Percentiles rank a stretch among this genome's conserved stretches.
Evolutionary conservation across 2,888 invertebrate genomes (phyloP).

Genomic region (Celastrina argiolus): DNA sequence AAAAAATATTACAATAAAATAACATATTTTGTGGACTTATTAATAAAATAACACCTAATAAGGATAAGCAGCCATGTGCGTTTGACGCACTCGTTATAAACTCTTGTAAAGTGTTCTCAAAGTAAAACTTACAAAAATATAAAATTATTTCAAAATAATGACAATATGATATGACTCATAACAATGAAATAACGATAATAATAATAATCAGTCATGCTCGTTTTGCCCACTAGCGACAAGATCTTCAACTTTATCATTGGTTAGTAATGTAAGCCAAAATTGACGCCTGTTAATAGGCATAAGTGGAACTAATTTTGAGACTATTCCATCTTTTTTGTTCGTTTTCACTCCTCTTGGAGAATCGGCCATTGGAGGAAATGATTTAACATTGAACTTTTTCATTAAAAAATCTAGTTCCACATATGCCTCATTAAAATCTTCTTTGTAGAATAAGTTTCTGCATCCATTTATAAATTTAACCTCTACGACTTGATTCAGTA

Average conservation of each 20-base stretch:
- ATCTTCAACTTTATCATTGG: constrained; percentile 18
- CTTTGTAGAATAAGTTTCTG: too few species aligned
- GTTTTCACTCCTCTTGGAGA: constrained; percentile 29
- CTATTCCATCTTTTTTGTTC: constrained; percentile 28
- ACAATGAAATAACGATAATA: constrained; percentile 18
- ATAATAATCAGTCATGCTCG: constrained; percentile 17
- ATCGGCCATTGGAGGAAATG: too few species aligned
- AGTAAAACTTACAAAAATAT: constrained; percentile 19
- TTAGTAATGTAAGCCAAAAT: constrained; percentile 22
- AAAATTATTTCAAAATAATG: constrained; percentile 20
- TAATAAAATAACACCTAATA: constrained; percentile 6
- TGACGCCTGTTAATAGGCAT: constrained; percentile 27
- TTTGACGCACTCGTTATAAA: background rate
- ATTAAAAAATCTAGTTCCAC: too few species aligned
- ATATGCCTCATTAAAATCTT: too few species aligned
- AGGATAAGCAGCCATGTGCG: background rate
- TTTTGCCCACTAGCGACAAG: constrained; percentile 14
- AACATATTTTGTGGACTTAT: background rate
- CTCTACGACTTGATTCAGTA: too few species aligned
- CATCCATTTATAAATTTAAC: too few species aligned
- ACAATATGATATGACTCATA: constrained; percentile 21
- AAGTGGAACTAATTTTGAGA: constrained; percentile 27
- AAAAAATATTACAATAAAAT: constrained; percentile 4
- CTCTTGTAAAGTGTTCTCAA: background rate
- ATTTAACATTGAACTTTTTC: too few species aligned